A percentile compares a stretch with the other conserved stretches of the same genome.
phyloP scores from a whole-genome alignment of 2,888 invertebrate genomes.

The Metalampra italica region DNA sequence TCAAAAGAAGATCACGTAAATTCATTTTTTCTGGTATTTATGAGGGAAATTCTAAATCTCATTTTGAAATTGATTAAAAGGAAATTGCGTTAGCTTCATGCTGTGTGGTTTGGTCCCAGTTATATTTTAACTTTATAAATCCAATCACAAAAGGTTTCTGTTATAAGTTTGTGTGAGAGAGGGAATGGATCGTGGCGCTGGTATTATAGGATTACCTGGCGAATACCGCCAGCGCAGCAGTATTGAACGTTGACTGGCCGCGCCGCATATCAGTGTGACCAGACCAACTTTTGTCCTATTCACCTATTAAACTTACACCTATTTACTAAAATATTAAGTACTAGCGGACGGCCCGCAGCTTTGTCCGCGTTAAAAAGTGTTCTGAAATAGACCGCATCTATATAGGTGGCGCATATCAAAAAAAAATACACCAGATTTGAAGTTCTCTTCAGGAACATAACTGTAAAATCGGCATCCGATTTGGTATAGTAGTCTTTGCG shows the following conservation, averaged over 20 bases:
- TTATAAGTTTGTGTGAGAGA: slow-evolving; percentile 30
- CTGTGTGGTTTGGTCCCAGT: not conserved
- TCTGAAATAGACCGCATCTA: too few relatives aligned
- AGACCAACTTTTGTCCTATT: not conserved
- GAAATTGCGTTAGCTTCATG: not conserved
- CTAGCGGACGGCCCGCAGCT: too few relatives aligned
- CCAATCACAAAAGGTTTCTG: not conserved
- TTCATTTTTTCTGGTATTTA: not conserved
- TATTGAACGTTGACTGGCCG: slow-evolving; percentile 24
- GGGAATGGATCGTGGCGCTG: slow-evolving; percentile 21
- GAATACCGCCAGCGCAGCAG: slow-evolving; percentile 14
- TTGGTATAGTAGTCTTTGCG: too few relatives aligned
- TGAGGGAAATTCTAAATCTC: not conserved
- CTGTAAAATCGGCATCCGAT: too few relatives aligned
- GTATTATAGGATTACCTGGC: slow-evolving; percentile 38
- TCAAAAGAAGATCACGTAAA: too few relatives aligned
- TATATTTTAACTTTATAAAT: not conserved
- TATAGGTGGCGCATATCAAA: too few relatives aligned
- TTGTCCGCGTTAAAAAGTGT: too few relatives aligned
- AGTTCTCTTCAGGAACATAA: too few relatives aligned
- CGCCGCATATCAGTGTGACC: not conserved
- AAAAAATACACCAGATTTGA: too few relatives aligned
- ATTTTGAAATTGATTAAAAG: not conserved
- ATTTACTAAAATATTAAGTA: too few relatives aligned
- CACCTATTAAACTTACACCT: too few relatives aligned